A percentile compares a stretch with the other conserved stretches of the same genome.
These are phyloP conservation scores for Petromus typicus DNA, from an alignment of 2,113 vertebrate species.

Conservation along the genomic window DNA sequence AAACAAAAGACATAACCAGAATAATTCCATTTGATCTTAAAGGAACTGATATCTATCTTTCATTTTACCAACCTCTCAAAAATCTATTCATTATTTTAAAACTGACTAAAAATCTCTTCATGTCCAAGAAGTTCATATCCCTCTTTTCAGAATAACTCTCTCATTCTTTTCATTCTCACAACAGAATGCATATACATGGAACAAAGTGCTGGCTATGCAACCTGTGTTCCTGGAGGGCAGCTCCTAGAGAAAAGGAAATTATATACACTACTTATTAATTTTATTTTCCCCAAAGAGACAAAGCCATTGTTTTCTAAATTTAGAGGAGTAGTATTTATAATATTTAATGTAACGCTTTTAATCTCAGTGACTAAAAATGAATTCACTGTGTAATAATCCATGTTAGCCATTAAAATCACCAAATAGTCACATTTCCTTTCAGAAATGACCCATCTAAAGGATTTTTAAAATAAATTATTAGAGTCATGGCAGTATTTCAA, in stretches of 20 bases:
- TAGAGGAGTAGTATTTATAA: background rate
- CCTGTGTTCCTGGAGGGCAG: background rate
- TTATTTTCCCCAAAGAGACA: background rate
- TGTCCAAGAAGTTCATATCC: background rate
- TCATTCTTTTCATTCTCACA: background rate
- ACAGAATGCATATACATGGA: background rate
- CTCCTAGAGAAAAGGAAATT: background rate
- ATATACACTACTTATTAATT: background rate
- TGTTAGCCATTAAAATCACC: conserved; percentile 26
- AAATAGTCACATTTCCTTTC: conserved; percentile 29
- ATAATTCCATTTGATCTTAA: background rate
- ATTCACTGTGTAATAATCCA: background rate
- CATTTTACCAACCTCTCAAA: background rate
- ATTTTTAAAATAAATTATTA: conserved; percentile 25
- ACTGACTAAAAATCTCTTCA: conserved; percentile 14
- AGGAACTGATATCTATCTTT: background rate
- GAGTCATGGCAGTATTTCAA: background rate
- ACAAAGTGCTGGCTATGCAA: background rate
- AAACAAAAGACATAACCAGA: conserved; percentile 1
- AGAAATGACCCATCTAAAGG: background rate
- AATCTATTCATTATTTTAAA: conserved; percentile 42
- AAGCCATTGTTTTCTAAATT: background rate
- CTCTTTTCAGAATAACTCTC: conserved; percentile 1
- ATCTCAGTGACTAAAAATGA: background rate
- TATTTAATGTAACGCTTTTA: background rate